Base-by-base conservation (phyloP, 1,140 invertebrate species). In the Frieseomelitta varia region DNA sequence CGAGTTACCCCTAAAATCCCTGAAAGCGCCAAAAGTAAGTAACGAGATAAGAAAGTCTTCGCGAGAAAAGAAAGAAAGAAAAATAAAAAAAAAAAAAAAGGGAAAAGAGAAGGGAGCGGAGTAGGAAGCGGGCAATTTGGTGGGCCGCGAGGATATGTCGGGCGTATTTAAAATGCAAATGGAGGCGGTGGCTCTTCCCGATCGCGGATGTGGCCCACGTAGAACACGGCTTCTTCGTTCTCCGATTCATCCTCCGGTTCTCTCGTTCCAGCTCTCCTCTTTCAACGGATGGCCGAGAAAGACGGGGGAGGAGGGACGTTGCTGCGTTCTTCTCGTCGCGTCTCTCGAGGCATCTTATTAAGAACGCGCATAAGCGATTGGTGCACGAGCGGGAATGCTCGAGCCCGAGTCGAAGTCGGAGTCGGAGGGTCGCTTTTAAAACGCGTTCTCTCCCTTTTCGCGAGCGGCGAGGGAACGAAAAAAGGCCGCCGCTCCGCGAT, bases 151-250 rank as follows among this genome's bases (percentile, higher is more conserved):
- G 61, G 88, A 89, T 65, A 27, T 81, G 76, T 82, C 68, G 85
- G 69, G 61, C 74, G 79, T 89, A 85, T 90, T 90, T 90, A 90
- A 90, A 90, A 89, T 90, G 88, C 83, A 90, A 89, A 89, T 89
- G 65, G 12, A n/a, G 61, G 21, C 58, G 56, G 55, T 47, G 39
- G 39, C 39, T 84, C 77, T 79, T 90, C 76, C 68, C 69, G 78
- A 89, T 86, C 75, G 58, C 72, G 69, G 69, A 88, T 82, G 82
- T 87, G 78, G 73, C 56, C 75, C 63, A 71, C 82, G 67, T 87
- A 81, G 56, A 77, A 21, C 39, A 17, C 27, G 63, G 30, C 51
- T 79, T 71, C 61, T 74, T 39, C 75, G 21, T 61, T 71, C n/a
- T 21, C 24, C 17, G 10, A 15, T 21, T 34, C 4, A 17, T 14